Percentiles rank a stretch among this genome's conserved stretches.
Evolutionary conservation across 2,797 vertebrate species (phyloP).

Genomic region (Neosalanx taihuensis): DNA sequence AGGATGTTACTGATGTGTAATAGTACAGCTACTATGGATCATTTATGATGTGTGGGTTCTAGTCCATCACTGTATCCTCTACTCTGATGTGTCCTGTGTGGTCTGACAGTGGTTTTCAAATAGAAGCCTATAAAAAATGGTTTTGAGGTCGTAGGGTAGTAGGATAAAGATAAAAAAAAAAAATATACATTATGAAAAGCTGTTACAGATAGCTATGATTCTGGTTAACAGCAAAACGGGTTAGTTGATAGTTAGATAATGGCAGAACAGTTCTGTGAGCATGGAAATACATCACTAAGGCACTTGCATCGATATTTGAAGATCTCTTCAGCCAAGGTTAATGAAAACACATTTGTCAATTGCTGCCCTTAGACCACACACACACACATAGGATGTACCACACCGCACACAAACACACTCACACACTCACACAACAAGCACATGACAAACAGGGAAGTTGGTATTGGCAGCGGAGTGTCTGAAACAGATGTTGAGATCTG

Average conservation of each 20-base stretch:
- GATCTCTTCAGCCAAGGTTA: slow-evolving; percentile 31
- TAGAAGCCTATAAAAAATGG: neutral
- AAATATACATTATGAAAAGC: neutral
- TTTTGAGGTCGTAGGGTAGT: neutral
- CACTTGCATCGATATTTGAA: slow-evolving; percentile 56
- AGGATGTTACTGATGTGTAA: too few species aligned
- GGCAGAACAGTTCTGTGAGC: too few species aligned
- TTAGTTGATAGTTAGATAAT: neutral
- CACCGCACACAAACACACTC: neutral
- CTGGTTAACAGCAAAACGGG: too few species aligned
- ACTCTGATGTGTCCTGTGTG: neutral
- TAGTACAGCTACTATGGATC: too few species aligned
- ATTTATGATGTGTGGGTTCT: neutral
- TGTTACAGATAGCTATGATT: neutral
- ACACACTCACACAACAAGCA: neutral
- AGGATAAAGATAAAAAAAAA: neutral
- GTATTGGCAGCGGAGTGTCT: neutral
- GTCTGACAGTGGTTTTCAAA: neutral
- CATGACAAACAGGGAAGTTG: neutral
- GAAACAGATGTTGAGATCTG: neutral
- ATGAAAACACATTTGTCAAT: slow-evolving; percentile 56
- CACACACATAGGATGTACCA: neutral
- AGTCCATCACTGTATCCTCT: neutral
- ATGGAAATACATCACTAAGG: neutral
- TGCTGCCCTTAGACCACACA: slow-evolving; percentile 33